A percentile compares a stretch with the other conserved stretches of the same genome.
Evolutionary conservation across 2,113 vertebrate species (phyloP).

Genomic region (Coptodon bakossiorum): DNA sequence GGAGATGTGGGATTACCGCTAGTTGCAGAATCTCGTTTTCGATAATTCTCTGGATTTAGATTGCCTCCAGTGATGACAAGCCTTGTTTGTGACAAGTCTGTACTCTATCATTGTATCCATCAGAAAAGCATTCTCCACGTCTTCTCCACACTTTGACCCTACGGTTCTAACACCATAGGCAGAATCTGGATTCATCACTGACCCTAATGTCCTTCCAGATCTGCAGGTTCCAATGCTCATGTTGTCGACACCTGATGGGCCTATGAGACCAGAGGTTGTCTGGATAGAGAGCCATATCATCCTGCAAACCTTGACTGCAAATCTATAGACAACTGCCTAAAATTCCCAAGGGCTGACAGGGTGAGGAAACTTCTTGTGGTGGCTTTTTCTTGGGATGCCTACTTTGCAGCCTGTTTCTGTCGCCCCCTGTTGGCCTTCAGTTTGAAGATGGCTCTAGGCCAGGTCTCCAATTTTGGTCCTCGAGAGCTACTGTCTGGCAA

Average conservation of each 20-base stretch:
- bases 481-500: background rate
- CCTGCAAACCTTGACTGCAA: background rate
- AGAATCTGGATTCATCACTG: background rate
- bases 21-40: background rate
- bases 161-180: background rate
- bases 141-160: background rate
- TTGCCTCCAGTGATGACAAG: background rate
- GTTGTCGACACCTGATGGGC: background rate
- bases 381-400: background rate
- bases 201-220: too few relatives aligned
- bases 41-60: background rate
- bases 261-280: fast-evolving
- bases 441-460: background rate
- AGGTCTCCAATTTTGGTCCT: background rate
- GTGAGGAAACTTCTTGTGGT: background rate
- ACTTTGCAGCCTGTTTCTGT: background rate
- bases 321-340: background rate
- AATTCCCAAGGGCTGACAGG: background rate
- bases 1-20: background rate
- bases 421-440: background rate
- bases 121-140: background rate
- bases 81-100: background rate
- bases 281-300: background rate
- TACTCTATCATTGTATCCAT: fast-evolving
- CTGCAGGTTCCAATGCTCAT: too few relatives aligned